Evolutionary conservation across 2,113 vertebrate genomes (phyloP).

Genomic region (Crotophaga sulcirostris): DNA sequence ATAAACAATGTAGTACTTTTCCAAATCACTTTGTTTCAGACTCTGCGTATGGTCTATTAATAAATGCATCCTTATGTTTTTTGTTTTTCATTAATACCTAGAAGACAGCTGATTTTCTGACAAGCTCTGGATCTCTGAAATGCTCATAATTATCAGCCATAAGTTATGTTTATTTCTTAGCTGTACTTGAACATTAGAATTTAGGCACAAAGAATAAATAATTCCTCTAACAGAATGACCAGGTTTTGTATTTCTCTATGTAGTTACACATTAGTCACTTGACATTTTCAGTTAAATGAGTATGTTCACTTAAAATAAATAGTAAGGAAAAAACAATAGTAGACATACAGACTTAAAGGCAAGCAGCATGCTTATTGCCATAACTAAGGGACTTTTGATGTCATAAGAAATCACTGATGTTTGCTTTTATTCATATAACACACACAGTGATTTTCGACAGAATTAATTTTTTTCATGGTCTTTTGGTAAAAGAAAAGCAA

Average conservation of each 20-base stretch:
- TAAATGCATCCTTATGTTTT: neutral
- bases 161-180: slow-evolving; percentile 19
- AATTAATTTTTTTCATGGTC: neutral
- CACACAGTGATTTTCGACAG: neutral
- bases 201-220: slow-evolving; percentile 16
- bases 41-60: slow-evolving; percentile 5
- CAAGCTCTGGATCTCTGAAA: neutral
- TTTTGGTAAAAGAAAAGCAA: slow-evolving; percentile 16
- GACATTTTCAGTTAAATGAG: slow-evolving; percentile 38
- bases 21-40: slow-evolving; percentile 36
- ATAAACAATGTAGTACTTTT: slow-evolving; percentile 66
- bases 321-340: neutral
- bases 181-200: neutral
- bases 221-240: slow-evolving; percentile 11
- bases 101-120: slow-evolving; percentile 32
- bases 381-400: neutral
- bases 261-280: slow-evolving; percentile 26
- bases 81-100: slow-evolving; percentile 37
- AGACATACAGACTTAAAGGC: neutral
- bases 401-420: neutral
- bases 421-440: neutral
- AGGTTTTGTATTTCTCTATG: neutral
- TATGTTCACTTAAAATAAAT: slow-evolving; percentile 28
- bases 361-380: neutral
- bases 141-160: neutral